Base-by-base conservation (phyloP, 2,113 vertebrate species). In the Actenoides lindsayi region DNA sequence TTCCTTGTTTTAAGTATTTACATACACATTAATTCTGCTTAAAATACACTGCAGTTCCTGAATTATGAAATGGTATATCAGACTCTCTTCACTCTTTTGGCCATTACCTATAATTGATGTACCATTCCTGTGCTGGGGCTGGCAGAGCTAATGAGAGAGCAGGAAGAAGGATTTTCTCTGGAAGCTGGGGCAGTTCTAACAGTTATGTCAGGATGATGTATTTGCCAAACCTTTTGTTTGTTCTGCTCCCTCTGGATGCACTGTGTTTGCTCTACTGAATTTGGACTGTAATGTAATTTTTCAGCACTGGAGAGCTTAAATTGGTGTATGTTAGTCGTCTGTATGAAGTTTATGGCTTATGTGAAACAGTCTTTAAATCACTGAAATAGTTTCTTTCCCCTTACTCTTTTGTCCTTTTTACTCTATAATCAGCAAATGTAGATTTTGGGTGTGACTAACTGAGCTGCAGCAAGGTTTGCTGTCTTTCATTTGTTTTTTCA, bases 161-260 rank as follows among this genome's bases (percentile, higher is more conserved):
- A 68, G 37, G 75, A n/a, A 67, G 56, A 93, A 84, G 80, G 88
- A 68, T 89, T 56, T 94, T 63, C 41, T 57, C 74, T 57, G 62
- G 73, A 84, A 92, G 77, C 60, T 81, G 31, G 62, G 35, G 48
- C 77, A 42, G 7, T 80, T 82, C 21, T 89, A 90, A 77, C 63
- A 70, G 0, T 89, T 92, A 70, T 28, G 76, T 90, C 89, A 93
- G 73, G 57, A 56, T 92, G 89, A 91, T 92, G 15, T 76, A 88
- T 96, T 79, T 89, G 65, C 48, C 69, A 87, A 8, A 91, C 67
- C 54, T 44, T 71, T 35, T 90, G 73, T 94, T 96, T 68, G 50
- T 83, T 85, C 80, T 82, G 81, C 81, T 94, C 16, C n/a, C n/a
- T 84, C 63, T 91, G 91, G 25, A 53, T 48, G 62, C 67, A 11